These are phyloP conservation scores for Calypte anna DNA, from an alignment of 2,113 vertebrate species.

Conservation along the genomic window DNA sequence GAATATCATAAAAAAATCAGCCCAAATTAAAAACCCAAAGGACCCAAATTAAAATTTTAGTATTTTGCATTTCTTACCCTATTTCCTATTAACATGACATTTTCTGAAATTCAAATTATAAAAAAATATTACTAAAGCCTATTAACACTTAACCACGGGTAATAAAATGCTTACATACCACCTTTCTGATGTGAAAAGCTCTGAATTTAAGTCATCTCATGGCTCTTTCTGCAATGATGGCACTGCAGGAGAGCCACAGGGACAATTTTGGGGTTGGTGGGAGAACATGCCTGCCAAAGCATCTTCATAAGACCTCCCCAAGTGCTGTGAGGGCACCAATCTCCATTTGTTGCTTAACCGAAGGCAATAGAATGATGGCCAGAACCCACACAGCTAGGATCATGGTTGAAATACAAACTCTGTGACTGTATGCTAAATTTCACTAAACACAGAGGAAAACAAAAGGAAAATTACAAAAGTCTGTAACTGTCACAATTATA, in stretches of 20 bases:
- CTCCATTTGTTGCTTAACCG: neutral
- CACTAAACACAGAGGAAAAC: neutral
- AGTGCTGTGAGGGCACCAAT: neutral
- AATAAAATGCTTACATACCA: neutral
- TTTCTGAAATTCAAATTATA: neutral
- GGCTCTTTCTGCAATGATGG: neutral
- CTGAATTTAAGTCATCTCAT: neutral
- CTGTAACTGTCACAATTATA: neutral
- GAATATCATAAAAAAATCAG: neutral
- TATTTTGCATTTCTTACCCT: neutral
- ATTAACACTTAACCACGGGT: neutral
- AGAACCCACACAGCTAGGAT: neutral
- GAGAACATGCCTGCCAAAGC: neutral
- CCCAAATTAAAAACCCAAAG: no score
- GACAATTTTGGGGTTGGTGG: no score
- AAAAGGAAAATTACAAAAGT: neutral
- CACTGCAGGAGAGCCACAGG: neutral
- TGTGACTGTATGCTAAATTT: neutral
- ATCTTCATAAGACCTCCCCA: neutral
- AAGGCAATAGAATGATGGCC: neutral
- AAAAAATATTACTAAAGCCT: neutral
- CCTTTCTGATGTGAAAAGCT: neutral
- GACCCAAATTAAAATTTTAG: neutral
- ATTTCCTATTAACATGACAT: neutral
- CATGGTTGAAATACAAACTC: neutral